Conservation (phyloP, 2,888 invertebrate species). For the Pseudococcus viburni region DNA sequence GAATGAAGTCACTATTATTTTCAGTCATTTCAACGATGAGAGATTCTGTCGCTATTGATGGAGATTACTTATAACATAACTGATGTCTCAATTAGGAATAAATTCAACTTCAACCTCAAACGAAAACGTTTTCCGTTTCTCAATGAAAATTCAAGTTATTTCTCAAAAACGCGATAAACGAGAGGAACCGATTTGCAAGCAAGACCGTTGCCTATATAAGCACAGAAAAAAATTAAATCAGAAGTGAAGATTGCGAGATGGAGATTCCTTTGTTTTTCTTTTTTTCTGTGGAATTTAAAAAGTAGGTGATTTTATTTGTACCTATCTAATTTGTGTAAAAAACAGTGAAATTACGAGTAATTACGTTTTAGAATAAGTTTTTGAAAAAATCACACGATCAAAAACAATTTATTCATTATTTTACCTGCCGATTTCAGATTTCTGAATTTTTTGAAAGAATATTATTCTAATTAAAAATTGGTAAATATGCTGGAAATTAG, state of each 20-base stretch:
- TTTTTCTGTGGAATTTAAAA: neutral
- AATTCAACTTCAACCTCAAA: neutral
- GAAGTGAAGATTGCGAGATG: neutral
- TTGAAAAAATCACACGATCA: no score
- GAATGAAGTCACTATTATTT: conserved; percentile 58
- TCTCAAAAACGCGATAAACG: conserved; percentile 29
- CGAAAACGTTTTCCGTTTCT: neutral
- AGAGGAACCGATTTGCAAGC: conserved; percentile 31
- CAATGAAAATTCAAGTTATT: conserved; percentile 15
- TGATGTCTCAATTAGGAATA: neutral
- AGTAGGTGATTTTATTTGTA: neutral
- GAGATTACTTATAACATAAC: conserved; percentile 14
- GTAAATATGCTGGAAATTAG: no score
- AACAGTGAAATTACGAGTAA: no score
- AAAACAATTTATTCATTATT: no score
- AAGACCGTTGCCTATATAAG: conserved; percentile 36
- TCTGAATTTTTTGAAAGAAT: no score
- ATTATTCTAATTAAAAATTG: no score
- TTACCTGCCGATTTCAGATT: no score
- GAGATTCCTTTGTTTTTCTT: neutral
- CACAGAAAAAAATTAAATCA: neutral
- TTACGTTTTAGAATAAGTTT: no score
- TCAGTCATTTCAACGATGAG: conserved; percentile 54
- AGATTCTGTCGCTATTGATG: neutral
- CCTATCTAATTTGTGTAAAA: neutral